phyloP scores from a whole-genome alignment of 2,113 vertebrate genomes.

The Oreochromis tanganicae region DNA sequence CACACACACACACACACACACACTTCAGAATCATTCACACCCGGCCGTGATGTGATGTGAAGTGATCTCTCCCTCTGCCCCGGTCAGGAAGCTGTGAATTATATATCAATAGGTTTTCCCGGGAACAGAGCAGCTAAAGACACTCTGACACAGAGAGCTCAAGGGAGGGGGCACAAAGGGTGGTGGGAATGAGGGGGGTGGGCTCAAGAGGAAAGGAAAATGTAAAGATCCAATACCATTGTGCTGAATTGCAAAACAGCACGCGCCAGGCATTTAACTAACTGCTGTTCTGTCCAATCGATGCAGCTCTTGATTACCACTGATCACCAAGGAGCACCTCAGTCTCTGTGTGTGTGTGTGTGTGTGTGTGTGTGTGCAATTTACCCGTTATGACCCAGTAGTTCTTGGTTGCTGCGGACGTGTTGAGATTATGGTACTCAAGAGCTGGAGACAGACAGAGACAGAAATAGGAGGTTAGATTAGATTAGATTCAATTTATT shows the following conservation, averaged over 20 bases:
- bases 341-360: background rate
- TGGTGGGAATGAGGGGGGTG: background rate
- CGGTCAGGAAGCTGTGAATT: constrained; percentile 55
- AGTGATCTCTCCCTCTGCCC: constrained; percentile 37
- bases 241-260: constrained; percentile 35
- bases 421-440: constrained; percentile 94
- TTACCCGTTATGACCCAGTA: constrained; percentile 98
- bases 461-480: background rate
- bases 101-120: constrained; percentile 52
- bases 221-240: background rate
- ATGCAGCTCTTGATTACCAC: constrained; percentile 14
- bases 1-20: background rate
- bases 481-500: background rate
- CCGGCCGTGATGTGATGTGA: constrained; percentile 37
- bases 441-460: constrained; percentile 73
- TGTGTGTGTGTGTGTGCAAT: background rate
- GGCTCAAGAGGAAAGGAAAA: background rate
- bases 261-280: constrained; percentile 2
- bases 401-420: constrained; percentile 85
- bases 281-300: constrained; percentile 41
- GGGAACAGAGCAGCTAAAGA: constrained; percentile 25
- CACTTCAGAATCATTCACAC: constrained; percentile 33
- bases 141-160: background rate
- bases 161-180: background rate
- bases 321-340: constrained; percentile 11